A percentile compares a stretch with the other conserved stretches of the same genome.
Evolutionary conservation across 2,888 invertebrate genomes (phyloP).

Genomic region (Eueremaeus valkanovi): DNA sequence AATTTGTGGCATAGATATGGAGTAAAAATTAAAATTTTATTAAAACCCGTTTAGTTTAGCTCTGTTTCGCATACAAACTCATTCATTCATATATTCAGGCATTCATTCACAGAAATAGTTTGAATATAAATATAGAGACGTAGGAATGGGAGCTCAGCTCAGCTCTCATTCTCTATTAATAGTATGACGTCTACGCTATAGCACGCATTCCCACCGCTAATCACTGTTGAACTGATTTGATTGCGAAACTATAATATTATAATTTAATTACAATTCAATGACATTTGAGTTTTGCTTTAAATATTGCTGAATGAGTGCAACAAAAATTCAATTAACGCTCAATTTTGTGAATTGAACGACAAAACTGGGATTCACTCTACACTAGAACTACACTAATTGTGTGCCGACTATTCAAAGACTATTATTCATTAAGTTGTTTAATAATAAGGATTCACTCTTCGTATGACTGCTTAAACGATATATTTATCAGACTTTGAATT

Average conservation of each 20-base stretch:
- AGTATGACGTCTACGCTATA: constrained; percentile 8
- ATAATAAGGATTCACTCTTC: too few relatives aligned
- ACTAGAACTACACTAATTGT: too few relatives aligned
- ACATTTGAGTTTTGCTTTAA: not conserved
- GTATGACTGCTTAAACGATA: too few relatives aligned
- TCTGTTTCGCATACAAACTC: constrained; percentile 14
- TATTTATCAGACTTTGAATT: too few relatives aligned
- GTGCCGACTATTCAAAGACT: too few relatives aligned
- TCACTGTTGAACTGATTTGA: not conserved
- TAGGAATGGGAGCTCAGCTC: not conserved
- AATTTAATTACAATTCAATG: constrained; percentile 7
- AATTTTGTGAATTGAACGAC: not conserved
- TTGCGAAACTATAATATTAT: not conserved
- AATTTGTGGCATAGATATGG: not conserved
- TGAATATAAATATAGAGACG: constrained; percentile 21
- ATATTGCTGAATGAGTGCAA: not conserved
- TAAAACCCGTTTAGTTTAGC: constrained; percentile 29
- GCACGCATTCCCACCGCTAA: not conserved
- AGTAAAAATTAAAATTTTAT: constrained; percentile 16
- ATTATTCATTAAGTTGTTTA: too few relatives aligned
- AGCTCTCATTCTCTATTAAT: not conserved
- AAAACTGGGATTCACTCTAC: too few relatives aligned
- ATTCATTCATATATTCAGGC: constrained; percentile 18
- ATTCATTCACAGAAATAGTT: constrained; percentile 19
- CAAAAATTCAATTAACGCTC: too few relatives aligned